Percentiles rank a stretch among this genome's conserved stretches.
Evolutionary conservation across 2,113 vertebrate genomes (phyloP).

Genomic region (Sapajus apella): DNA sequence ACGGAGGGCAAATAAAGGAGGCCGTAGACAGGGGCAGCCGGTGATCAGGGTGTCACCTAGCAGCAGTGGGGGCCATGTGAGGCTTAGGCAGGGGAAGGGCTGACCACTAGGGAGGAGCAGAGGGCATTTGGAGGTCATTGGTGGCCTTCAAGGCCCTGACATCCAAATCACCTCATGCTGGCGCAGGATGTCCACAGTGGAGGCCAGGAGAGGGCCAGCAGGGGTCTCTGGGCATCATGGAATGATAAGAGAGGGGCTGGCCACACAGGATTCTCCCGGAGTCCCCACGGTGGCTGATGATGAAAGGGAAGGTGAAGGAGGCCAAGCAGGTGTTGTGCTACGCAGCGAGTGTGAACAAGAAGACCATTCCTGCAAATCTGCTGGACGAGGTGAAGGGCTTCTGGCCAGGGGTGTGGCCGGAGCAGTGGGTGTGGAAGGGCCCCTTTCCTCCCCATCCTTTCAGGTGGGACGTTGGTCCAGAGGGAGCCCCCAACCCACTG

Average conservation of each 20-base stretch:
- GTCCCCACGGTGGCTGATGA: conserved; percentile 92
- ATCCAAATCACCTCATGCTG: background rate
- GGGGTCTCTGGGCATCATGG: background rate
- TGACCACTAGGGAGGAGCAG: background rate
- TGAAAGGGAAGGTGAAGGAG: conserved; percentile 86
- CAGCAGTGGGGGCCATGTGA: background rate
- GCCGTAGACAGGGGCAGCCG: background rate
- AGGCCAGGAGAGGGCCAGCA: background rate
- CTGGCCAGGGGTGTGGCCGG: rapidly evolving
- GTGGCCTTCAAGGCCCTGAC: background rate
- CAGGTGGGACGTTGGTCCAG: background rate
- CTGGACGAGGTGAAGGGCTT: conserved; percentile 85
- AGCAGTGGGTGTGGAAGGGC: background rate
- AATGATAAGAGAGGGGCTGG: background rate
- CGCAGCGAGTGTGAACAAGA: conserved; percentile 87
- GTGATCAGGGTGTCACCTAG: background rate
- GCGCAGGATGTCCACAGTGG: background rate
- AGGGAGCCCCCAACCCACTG: background rate
- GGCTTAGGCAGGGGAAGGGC: background rate
- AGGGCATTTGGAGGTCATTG: background rate
- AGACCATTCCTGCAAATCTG: conserved; percentile 79
- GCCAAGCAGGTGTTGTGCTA: conserved; percentile 86
- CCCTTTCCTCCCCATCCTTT: background rate
- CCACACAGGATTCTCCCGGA: conserved; percentile 90
- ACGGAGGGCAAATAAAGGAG: background rate